Conservation (phyloP, 2,113 vertebrate genomes). For the Rhipidura dahli region DNA sequence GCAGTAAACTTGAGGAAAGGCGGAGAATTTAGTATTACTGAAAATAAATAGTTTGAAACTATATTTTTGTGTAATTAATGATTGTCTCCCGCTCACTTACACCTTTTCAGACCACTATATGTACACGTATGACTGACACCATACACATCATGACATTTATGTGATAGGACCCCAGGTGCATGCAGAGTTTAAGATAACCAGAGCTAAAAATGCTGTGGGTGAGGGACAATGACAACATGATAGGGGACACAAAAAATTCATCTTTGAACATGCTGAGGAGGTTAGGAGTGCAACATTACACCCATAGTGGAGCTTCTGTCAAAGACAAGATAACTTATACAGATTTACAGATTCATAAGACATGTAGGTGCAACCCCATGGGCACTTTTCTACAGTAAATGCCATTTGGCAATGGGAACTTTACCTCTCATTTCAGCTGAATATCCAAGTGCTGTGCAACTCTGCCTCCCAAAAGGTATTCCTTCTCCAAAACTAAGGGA, state of each 20-base stretch:
- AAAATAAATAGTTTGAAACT: neutral
- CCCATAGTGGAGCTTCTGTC: neutral
- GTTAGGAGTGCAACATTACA: neutral
- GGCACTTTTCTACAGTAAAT: neutral
- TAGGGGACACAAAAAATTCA: rapidly evolving
- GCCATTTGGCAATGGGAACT: neutral
- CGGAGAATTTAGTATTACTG: neutral
- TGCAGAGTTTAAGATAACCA: neutral
- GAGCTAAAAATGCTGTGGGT: neutral
- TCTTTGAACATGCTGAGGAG: neutral
- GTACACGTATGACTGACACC: neutral
- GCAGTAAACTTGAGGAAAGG: neutral
- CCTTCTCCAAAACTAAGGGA: neutral
- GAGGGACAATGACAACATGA: neutral
- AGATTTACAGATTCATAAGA: neutral
- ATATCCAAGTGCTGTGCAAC: neutral
- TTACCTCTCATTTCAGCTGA: neutral
- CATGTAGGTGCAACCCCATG: rapidly evolving
- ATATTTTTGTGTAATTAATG: neutral
- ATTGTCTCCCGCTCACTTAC: neutral
- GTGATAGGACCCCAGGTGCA: neutral
- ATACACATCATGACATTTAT: neutral
- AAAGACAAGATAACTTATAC: neutral
- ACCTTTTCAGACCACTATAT: neutral
- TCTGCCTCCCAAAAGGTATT: neutral